phyloP scores from a whole-genome alignment of 1,140 invertebrate species.

The Latrodectus geometricus region DNA sequence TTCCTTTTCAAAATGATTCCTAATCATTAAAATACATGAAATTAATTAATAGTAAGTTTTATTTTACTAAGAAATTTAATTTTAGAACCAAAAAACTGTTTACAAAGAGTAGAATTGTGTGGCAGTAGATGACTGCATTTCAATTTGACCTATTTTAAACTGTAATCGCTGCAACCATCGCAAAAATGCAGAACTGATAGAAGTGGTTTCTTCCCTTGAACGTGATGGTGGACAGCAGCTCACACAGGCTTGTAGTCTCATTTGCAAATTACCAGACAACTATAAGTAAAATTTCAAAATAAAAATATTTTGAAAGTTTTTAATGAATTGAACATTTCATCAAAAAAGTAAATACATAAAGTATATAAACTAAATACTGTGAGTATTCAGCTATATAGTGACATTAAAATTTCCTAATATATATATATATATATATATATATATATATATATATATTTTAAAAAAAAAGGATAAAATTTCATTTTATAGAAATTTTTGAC shows the following conservation, averaged over 20 bases:
- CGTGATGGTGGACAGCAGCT: slow-evolving; percentile 75
- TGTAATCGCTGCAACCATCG: slow-evolving; percentile 93
- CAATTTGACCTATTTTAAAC: slow-evolving; percentile 98
- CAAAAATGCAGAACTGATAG: slow-evolving; percentile 73
- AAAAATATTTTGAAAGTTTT: not conserved
- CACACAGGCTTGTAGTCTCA: slow-evolving; percentile 88
- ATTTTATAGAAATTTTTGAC: too few species aligned
- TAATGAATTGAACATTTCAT: not conserved
- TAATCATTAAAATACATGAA: too few species aligned
- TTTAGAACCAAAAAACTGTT: not conserved
- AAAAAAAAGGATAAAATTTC: too few species aligned
- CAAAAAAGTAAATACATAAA: not conserved
- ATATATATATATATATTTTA: too few species aligned
- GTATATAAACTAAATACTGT: not conserved
- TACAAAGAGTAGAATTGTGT: slow-evolving; percentile 87
- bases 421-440: too few species aligned
- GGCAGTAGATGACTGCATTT: slow-evolving; percentile 92
- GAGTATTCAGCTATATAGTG: not conserved
- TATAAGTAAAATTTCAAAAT: slow-evolving; percentile 23
- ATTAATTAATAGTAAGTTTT: too few species aligned
- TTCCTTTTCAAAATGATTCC: too few species aligned
- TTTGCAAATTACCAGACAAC: slow-evolving; percentile 88
- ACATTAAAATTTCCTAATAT: too few species aligned
- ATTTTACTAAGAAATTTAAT: too few species aligned
- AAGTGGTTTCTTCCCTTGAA: slow-evolving; percentile 67